Base-by-base conservation (phyloP, 1,140 invertebrate genomes). In the Onthophagus taurus region DNA sequence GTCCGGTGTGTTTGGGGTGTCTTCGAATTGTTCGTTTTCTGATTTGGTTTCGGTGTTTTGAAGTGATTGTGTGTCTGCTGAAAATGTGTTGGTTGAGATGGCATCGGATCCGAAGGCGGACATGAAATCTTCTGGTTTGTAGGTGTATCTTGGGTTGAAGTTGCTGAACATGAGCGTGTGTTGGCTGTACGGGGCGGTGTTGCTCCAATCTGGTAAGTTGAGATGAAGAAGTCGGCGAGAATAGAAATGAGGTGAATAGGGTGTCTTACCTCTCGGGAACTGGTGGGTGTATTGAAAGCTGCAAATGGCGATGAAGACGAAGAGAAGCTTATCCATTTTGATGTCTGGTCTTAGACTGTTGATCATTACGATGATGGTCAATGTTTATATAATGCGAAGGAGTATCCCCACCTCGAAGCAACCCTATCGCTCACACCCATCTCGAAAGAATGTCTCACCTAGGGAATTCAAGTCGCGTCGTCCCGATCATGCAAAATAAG, bases 111-210 rank as follows among this genome's bases (percentile, higher is more conserved):
- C 52, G 33, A 59, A 52, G 9, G 57, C 52, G 2, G 55, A 49
- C 57, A 59, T 59, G 31, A 46, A 47, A 14, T 51, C 50, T 44
- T 54, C 51, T 29, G 50, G 50, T 6, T 48, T 17, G 18, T 51
- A 52, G 8, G 51, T 50, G 14, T 45, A 35, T n/a, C 41, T 39
- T 11, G 30, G 37, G 26, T 39, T 39, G 6, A 39, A 17, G 23
- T 31, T 65, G 52, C 57, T 70, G 66, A 54, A 65, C 68, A 54
- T 75, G 68, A 39, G 42, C 4, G 50, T 46, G 6, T 39, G 23
- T 23, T 29, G 20, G 8, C 20, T 11, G 23, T 39, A 39, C 8
- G 37, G 37, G 23, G 34, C 19, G n/a, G n/a, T n/a, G n/a, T n/a
- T n/a, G n/a, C n/a, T n/a, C n/a, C n/a, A n/a, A n/a, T n/a, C n/a